A percentile compares a stretch with the other conserved stretches of the same genome.
phyloP scores from a whole-genome alignment of 2,797 vertebrate species.

The Luscinia luscinia region DNA sequence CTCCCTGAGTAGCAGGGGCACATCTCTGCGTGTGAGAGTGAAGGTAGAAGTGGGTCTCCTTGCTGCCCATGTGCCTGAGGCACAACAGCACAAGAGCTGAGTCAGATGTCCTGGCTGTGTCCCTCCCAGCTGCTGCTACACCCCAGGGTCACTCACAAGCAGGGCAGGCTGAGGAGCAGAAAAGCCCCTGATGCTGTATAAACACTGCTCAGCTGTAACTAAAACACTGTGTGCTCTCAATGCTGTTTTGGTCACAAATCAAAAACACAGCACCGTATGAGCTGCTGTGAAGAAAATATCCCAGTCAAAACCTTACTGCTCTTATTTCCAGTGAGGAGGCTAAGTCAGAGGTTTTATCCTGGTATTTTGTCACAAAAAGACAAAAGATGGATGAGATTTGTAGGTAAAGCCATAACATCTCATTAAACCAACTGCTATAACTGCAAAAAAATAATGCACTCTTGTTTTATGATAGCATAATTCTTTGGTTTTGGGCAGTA shows the following conservation, averaged over 20 bases:
- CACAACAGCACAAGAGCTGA: accelerated
- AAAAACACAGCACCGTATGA: accelerated
- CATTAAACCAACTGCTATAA: neutral
- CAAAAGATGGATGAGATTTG: neutral
- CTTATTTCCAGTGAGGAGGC: neutral
- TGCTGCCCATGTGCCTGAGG: accelerated
- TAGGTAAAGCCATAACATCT: neutral
- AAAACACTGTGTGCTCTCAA: neutral
- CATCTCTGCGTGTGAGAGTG: accelerated
- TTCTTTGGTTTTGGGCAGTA: neutral
- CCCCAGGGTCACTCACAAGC: no score
- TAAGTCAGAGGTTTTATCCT: neutral
- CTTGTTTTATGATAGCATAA: neutral
- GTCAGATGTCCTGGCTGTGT: neutral
- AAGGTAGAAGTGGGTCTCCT: neutral
- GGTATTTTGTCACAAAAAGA: neutral
- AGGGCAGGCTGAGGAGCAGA: neutral
- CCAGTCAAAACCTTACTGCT: neutral
- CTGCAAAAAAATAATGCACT: neutral
- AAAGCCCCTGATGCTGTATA: neutral
- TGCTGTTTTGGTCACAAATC: neutral
- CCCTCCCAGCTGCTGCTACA: neutral
- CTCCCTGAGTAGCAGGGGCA: neutral
- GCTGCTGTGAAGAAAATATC: neutral
- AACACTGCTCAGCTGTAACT: neutral